Conservation (phyloP, 2,113 vertebrate genomes). For the Camelus dromedarius region DNA sequence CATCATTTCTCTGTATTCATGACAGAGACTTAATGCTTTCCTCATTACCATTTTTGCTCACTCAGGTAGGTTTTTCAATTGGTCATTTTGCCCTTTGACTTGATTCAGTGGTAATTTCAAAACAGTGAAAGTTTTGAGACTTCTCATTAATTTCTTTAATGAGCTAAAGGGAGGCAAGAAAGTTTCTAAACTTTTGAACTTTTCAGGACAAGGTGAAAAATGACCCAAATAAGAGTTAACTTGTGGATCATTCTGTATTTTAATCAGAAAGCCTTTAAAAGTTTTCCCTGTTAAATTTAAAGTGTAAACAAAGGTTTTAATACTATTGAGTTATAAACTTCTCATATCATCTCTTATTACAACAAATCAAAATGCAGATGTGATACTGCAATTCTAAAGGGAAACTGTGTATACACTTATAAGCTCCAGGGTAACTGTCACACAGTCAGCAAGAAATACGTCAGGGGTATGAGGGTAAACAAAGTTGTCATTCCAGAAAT, state of each 20-base stretch:
- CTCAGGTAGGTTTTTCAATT: background rate
- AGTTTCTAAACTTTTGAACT: background rate
- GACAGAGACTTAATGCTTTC: background rate
- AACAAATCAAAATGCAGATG: conserved; percentile 30
- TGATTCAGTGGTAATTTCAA: background rate
- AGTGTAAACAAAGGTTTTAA: conserved; percentile 27
- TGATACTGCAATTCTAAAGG: background rate
- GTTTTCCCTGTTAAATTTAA: conserved; percentile 17
- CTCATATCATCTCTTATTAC: background rate
- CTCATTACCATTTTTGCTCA: background rate
- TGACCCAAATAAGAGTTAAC: background rate
- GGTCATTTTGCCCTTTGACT: background rate
- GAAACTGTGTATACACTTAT: background rate
- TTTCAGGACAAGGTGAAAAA: conserved; percentile 33
- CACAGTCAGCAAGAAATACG: background rate
- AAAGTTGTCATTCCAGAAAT: conserved; percentile 24
- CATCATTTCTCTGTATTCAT: background rate
- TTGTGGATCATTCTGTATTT: background rate
- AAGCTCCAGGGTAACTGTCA: conserved; percentile 1
- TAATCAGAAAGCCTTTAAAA: conserved; percentile 49
- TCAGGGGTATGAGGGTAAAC: background rate
- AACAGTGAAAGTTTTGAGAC: background rate
- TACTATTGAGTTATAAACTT: background rate
- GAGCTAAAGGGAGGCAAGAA: conserved; percentile 2
- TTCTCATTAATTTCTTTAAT: background rate